These are phyloP conservation scores for Cepaea nemoralis DNA, from an alignment of 1,140 invertebrate genomes.

Conservation along the genomic window DNA sequence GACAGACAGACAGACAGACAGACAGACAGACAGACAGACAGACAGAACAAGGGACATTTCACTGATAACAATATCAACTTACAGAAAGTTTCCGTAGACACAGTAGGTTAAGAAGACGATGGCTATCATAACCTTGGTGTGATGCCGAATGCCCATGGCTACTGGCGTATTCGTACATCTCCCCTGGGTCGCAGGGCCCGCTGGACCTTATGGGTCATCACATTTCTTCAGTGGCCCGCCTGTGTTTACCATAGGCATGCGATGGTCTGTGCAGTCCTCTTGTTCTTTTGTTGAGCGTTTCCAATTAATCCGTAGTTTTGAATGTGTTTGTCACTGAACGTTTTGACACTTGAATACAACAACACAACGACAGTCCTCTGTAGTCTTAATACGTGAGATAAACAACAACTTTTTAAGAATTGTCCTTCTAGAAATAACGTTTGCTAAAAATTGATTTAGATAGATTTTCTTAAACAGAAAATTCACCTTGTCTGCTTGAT, in stretches of 20 bases:
- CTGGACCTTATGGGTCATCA: conserved; percentile 10
- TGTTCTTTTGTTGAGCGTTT: neutral
- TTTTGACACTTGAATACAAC: neutral
- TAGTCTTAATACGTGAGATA: neutral
- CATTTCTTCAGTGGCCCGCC: neutral
- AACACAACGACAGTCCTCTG: neutral
- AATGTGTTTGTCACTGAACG: neutral
- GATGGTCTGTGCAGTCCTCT: neutral
- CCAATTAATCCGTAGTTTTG: neutral
- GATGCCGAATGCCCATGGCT: conserved; percentile 52
- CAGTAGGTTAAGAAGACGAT: conserved; percentile 53
- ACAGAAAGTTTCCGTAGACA: conserved; percentile 59
- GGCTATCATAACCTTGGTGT: conserved; percentile 55
- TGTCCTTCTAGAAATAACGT: neutral
- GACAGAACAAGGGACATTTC: too few relatives aligned
- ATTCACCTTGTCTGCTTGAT: neutral
- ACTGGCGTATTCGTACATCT: conserved; percentile 19
- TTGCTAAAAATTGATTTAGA: neutral
- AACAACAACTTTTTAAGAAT: neutral
- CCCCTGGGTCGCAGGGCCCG: conserved; percentile 18
- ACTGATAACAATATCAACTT: conserved; percentile 39
- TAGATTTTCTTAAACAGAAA: neutral
- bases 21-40: too few relatives aligned
- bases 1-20: too few relatives aligned
- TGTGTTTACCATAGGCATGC: neutral